Conservation (phyloP, 2,797 vertebrate species). For the Sebastes wilsoni region DNA sequence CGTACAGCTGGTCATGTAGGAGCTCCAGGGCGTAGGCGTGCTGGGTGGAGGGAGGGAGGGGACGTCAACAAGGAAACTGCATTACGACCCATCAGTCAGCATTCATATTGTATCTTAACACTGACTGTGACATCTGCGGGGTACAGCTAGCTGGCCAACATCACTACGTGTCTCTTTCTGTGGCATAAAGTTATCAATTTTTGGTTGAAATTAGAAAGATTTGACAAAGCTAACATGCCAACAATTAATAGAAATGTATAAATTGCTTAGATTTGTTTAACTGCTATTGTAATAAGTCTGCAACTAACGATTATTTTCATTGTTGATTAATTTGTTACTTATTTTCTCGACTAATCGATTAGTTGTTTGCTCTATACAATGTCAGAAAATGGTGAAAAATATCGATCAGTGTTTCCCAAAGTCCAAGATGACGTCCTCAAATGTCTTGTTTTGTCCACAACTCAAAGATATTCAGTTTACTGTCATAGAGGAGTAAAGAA, state of each 20-base stretch:
- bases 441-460: too few species aligned
- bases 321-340: too few species aligned
- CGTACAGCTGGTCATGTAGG: constrained; percentile 93
- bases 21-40: constrained; percentile 98
- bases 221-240: background rate
- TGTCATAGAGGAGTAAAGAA: too few species aligned
- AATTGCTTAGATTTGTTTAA: background rate
- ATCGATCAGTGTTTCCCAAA: too few species aligned
- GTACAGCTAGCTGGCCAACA: background rate
- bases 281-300: background rate
- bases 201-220: background rate
- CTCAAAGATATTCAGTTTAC: too few species aligned
- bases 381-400: too few species aligned
- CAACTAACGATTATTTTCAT: too few species aligned
- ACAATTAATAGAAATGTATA: background rate
- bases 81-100: constrained; percentile 33
- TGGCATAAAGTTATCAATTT: background rate
- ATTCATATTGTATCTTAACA: background rate
- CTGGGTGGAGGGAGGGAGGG: constrained; percentile 71
- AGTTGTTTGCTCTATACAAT: too few species aligned
- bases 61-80: background rate
- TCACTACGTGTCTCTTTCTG: background rate
- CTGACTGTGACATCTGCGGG: background rate
- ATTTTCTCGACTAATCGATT: too few species aligned
- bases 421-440: too few species aligned